These are phyloP conservation scores for Aplysina aerophoba DNA, from an alignment of 37 sponge, comb jelly and placozoan species.

Conservation along the genomic window DNA sequence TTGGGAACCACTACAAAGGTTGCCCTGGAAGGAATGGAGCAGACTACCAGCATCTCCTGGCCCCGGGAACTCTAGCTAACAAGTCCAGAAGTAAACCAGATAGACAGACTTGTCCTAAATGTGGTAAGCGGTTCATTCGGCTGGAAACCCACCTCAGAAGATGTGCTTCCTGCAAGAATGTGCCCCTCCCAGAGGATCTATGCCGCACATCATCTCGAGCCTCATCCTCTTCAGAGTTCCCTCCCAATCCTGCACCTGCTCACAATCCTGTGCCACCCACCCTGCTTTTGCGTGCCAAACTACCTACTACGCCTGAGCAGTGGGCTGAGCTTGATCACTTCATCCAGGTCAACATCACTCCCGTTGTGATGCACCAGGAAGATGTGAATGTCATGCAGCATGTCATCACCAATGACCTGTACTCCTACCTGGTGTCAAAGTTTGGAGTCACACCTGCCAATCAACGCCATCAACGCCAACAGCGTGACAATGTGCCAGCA, in stretches of 20 bases:
- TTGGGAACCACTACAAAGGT: constrained; percentile 13
- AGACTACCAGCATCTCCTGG: constrained; percentile 5
- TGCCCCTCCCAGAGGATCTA: not conserved
- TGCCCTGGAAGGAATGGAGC: constrained; percentile 26
- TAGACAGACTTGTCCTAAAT: not conserved
- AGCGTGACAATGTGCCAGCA: constrained; percentile 16
- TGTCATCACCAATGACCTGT: not conserved
- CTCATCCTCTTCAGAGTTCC: not conserved
- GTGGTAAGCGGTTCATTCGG: constrained; percentile 10
- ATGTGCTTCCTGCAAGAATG: constrained; percentile 1
- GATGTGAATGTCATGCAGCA: constrained; percentile 15
- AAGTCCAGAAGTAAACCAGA: not conserved
- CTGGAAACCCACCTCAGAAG: not conserved
- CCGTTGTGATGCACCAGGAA: not conserved
- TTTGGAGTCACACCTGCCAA: not conserved
- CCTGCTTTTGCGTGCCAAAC: not conserved
- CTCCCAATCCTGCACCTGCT: too few species aligned
- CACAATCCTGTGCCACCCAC: not conserved
- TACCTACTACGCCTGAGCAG: constrained; percentile 16
- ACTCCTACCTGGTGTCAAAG: constrained; percentile 13
- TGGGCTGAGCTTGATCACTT: constrained; percentile 15
- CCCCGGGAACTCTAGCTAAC: constrained; percentile 9
- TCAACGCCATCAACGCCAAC: not conserved
- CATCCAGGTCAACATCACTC: not conserved
- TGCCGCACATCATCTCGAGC: not conserved